phyloP scores from a whole-genome alignment of 2,888 invertebrate species.

The Acronicta leporina region DNA sequence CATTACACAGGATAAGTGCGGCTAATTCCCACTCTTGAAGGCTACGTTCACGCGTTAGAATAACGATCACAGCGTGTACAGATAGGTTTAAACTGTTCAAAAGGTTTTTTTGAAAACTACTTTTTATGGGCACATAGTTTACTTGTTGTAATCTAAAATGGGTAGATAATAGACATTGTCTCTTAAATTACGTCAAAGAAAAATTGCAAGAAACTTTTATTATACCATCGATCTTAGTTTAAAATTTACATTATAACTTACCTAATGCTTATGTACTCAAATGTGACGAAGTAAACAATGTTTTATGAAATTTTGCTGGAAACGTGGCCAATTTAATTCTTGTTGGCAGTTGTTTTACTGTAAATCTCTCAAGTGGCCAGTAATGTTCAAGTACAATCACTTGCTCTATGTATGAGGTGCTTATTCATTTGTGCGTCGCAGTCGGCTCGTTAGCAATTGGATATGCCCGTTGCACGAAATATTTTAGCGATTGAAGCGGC shows the following conservation, averaged over 20 bases:
- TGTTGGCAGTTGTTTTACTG: conserved; percentile 38
- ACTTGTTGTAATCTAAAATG: neutral
- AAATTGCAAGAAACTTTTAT: no score
- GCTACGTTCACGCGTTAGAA: conserved; percentile 67
- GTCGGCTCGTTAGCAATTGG: conserved; percentile 89
- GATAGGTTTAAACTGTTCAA: conserved; percentile 57
- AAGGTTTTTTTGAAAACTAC: neutral
- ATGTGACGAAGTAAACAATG: neutral
- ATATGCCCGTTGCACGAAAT: conserved; percentile 88
- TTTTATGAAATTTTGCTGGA: conserved; percentile 10
- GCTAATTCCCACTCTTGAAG: conserved; percentile 81
- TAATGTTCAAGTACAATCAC: conserved; percentile 65
- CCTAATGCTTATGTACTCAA: neutral
- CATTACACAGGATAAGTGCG: conserved; percentile 86
- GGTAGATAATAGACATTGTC: neutral
- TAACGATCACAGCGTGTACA: conserved; percentile 62
- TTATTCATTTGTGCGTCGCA: conserved; percentile 88
- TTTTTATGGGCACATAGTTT: neutral
- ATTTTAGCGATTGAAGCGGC: conserved; percentile 89
- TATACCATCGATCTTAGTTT: no score
- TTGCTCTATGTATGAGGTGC: conserved; percentile 81
- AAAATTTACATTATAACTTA: neutral
- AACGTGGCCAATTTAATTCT: conserved; percentile 16
- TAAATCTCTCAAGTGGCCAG: conserved; percentile 54
- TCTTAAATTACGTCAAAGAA: neutral